Conservation (phyloP, 2,888 invertebrate genomes). For the Cheilosia variabilis region DNA sequence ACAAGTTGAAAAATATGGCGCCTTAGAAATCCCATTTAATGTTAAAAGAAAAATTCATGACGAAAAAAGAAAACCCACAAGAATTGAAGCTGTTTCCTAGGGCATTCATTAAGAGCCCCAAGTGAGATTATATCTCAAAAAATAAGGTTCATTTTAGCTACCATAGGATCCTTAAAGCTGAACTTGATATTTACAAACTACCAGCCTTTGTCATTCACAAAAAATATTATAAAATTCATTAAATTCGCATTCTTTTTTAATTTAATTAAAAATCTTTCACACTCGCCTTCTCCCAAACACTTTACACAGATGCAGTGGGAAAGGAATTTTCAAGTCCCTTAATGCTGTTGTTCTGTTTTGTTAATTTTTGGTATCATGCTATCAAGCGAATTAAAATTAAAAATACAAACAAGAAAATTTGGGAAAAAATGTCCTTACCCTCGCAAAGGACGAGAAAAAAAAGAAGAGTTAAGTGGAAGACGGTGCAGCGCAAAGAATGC, state of each 20-base stretch:
- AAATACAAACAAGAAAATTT: slow-evolving; percentile 36
- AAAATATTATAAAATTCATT: background rate
- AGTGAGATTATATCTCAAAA: background rate
- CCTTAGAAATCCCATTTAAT: background rate
- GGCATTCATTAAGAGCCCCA: slow-evolving; percentile 19
- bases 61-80: slow-evolving; percentile 1
- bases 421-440: background rate
- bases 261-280: background rate
- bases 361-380: background rate
- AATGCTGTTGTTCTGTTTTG: slow-evolving; percentile 5
- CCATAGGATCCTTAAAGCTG: background rate
- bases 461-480: background rate
- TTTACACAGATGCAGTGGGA: background rate
- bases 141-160: background rate
- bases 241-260: background rate
- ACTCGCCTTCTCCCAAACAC: no score
- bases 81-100: slow-evolving; percentile 3
- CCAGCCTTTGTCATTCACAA: background rate
- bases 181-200: background rate
- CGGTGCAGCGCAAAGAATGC: background rate
- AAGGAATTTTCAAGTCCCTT: background rate
- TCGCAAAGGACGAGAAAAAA: slow-evolving; percentile 1
- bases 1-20: background rate
- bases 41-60: slow-evolving; percentile 18
- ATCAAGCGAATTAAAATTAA: slow-evolving; percentile 26